Evolutionary conservation across 2,888 invertebrate species (phyloP).

Genomic region (Carpatolechia fugitivella): DNA sequence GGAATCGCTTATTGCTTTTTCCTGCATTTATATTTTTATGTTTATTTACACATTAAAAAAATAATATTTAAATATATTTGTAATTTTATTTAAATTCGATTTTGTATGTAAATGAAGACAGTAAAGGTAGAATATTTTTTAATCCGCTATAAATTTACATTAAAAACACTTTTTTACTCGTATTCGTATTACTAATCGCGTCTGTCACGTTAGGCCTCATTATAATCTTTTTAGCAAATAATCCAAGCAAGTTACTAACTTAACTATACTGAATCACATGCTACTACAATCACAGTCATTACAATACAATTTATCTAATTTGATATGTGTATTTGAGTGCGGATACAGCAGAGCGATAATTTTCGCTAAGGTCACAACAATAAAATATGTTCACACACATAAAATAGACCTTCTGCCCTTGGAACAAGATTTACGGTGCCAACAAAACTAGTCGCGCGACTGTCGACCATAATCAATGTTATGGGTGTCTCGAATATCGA

Average conservation of each 20-base stretch:
- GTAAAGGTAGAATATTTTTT: no score
- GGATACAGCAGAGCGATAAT: conserved; percentile 26
- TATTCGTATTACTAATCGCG: neutral
- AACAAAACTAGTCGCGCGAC: conserved; percentile 20
- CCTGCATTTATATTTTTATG: no score
- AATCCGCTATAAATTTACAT: no score
- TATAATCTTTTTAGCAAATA: conserved; percentile 2
- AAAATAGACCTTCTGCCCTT: conserved; percentile 34
- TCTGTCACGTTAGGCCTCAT: conserved; percentile 1
- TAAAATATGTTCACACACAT: conserved; percentile 29
- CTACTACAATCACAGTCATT: conserved; percentile 4
- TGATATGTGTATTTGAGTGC: neutral
- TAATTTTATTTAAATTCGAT: no score
- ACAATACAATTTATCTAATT: conserved; percentile 6
- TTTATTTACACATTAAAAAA: no score
- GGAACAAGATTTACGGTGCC: conserved; percentile 29
- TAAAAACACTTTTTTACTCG: neutral
- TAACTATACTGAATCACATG: neutral
- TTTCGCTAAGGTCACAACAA: conserved; percentile 38
- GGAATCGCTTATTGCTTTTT: no score
- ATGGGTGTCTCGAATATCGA: conserved; percentile 12
- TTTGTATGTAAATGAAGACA: no score
- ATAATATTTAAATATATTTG: no score
- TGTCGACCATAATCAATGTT: conserved; percentile 19
- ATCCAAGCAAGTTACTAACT: neutral